These are phyloP conservation scores for Melanerpes formicivorus DNA, from an alignment of 2,113 vertebrate genomes.

Conservation along the genomic window DNA sequence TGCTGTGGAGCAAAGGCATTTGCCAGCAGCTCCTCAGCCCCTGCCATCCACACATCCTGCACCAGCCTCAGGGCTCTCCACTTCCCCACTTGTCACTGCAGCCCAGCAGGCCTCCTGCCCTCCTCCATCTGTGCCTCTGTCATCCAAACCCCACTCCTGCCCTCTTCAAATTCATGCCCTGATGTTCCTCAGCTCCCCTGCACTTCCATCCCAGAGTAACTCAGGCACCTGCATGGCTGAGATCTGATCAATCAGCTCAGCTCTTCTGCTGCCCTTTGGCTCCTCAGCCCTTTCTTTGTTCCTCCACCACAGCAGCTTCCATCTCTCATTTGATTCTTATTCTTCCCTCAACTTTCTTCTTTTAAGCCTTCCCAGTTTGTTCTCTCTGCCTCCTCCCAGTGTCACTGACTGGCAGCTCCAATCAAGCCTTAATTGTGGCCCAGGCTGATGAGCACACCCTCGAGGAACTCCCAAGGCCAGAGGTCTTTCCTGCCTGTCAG, in stretches of 20 bases:
- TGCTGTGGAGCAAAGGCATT: constrained; percentile 13
- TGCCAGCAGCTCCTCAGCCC: constrained; percentile 6
- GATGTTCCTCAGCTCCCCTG: background rate
- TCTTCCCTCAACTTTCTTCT: background rate
- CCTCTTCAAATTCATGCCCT: background rate
- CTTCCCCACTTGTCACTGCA: background rate
- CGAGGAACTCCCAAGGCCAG: background rate
- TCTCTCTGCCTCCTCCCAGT: background rate
- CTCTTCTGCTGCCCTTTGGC: background rate
- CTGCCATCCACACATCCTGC: background rate
- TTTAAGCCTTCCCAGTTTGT: background rate
- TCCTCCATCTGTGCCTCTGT: background rate
- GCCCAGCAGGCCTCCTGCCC: background rate
- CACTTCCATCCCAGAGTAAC: background rate
- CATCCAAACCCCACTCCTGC: background rate
- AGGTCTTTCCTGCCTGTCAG: background rate
- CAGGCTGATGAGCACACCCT: background rate
- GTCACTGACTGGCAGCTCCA: background rate
- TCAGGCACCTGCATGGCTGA: background rate
- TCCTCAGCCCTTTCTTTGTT: background rate
- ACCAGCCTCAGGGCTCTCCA: background rate
- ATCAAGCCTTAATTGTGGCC: constrained; percentile 43
- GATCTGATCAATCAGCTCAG: background rate
- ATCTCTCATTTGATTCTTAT: background rate
- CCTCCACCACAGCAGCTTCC: background rate